Conservation (phyloP, 2,113 vertebrate species). For the Burhinus oedicnemus region DNA sequence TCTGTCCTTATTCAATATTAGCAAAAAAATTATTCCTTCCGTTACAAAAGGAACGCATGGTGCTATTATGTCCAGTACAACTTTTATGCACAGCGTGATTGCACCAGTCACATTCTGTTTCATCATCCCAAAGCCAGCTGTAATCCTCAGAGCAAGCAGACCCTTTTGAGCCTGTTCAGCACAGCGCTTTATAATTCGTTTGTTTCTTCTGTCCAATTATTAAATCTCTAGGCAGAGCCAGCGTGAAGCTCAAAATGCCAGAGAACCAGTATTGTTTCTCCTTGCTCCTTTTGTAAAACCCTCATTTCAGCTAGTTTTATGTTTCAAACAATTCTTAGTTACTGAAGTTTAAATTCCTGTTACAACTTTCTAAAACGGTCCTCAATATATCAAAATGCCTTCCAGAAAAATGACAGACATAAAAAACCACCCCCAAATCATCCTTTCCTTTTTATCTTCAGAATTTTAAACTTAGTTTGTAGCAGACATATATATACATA, state of each 20-base stretch:
- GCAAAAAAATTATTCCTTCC: neutral
- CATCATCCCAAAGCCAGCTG: neutral
- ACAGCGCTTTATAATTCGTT: neutral
- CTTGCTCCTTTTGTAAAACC: neutral
- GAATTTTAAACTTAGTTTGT: neutral
- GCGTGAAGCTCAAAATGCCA: neutral
- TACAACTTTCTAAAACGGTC: neutral
- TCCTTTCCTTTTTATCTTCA: neutral
- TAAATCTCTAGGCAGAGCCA: neutral
- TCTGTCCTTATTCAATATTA: slow-evolving; percentile 37
- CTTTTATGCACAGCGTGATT: slow-evolving; percentile 12
- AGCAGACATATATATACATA: neutral
- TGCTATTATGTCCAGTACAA: neutral
- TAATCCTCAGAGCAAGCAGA: slow-evolving; percentile 5
- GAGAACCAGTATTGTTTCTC: neutral
- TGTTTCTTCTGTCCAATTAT: neutral
- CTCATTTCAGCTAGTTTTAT: neutral
- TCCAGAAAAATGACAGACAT: neutral
- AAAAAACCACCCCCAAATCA: neutral
- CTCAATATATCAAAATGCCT: neutral
- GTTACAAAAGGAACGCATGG: slow-evolving; percentile 17
- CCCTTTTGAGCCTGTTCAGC: neutral
- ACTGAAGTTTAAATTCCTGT: neutral
- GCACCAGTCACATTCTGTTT: slow-evolving; percentile 23
- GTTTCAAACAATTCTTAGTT: neutral